Evolutionary conservation across 1,140 invertebrate species (phyloP).

Genomic region (Orius laevigatus): DNA sequence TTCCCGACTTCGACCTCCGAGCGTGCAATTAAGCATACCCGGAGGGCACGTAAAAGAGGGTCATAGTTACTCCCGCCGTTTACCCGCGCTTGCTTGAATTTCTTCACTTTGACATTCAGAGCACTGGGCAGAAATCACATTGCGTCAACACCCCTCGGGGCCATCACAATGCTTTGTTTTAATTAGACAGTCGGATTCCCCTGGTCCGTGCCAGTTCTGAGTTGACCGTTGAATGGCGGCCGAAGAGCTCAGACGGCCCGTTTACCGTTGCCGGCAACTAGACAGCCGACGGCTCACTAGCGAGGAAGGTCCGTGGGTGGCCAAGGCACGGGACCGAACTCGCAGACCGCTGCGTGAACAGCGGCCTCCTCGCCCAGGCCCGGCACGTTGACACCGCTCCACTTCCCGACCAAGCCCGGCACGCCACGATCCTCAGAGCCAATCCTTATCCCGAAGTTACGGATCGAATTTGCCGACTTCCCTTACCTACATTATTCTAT

Average conservation of each 20-base stretch:
- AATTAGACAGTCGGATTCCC: slow-evolving; percentile 69
- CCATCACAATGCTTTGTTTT: slow-evolving; percentile 78
- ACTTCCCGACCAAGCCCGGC: slow-evolving; percentile 33
- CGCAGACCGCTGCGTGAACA: slow-evolving; percentile 18
- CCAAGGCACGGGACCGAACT: slow-evolving; percentile 25
- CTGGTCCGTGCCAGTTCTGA: slow-evolving; percentile 68
- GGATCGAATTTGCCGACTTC: slow-evolving; percentile 67
- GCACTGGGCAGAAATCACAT: slow-evolving; percentile 70
- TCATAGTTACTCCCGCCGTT: slow-evolving; percentile 67
- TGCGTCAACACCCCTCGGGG: slow-evolving; percentile 48
- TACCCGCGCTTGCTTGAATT: slow-evolving; percentile 57
- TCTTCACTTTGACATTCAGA: slow-evolving; percentile 61
- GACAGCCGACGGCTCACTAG: background rate
- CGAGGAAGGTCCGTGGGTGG: slow-evolving; percentile 20
- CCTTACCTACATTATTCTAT: slow-evolving; percentile 80
- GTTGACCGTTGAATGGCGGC: slow-evolving; percentile 46
- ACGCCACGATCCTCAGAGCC: slow-evolving; percentile 32
- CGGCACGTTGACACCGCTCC: slow-evolving; percentile 18
- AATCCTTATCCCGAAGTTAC: slow-evolving; percentile 63
- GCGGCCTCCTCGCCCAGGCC: slow-evolving; percentile 16
- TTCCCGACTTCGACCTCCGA: too few species aligned
- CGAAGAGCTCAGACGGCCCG: slow-evolving; percentile 1
- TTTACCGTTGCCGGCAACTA: slow-evolving; percentile 8
- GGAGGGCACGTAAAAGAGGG: slow-evolving; percentile 29
- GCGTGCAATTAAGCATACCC: too few species aligned